Evolutionary conservation across 1,140 invertebrate genomes (phyloP), one percentile per base, ranked within the genome.

Genomic region (Thereuonema tuberculata): DNA sequence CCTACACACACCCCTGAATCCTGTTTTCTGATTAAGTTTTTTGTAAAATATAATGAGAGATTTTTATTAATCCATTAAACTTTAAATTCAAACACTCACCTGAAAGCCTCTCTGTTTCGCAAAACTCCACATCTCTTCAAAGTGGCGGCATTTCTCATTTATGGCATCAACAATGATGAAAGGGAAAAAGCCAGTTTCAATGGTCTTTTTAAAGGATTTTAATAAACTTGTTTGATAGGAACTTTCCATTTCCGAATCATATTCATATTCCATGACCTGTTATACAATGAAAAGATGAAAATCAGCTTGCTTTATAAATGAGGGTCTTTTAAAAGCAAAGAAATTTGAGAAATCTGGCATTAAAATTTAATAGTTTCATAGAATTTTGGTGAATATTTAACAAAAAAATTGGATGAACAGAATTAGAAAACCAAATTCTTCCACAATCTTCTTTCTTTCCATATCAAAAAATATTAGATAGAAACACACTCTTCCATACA

Each of bases 151-250:
- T 59, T 70, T 85, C 63, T 92, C 84, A 71, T 92, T 89, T 2
- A 88, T 80, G 67, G 86, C 85, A 74, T 96, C 93, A 23, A 93
- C 81, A 70, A 98, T 89, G 60, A 97, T 86, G 71, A 97, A 95
- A 55, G 85, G 82, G 70, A 95, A 95, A 69, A 89, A 93, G 26
- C 89, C 87, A 74, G 94, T 90, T 37, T 83, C 85, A 5, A 96
- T 79, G 24, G 87, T 93, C 74, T 93, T 92, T 68, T 90, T 93
- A 68, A 94, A 94, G 20, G 89, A 85, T 76, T 93, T 93, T 28
- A 87, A 76, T 29, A 98, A 76, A 53, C 87, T 93, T 28, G 77
- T 77, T 62, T 86, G 71, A 68, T 97, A 97, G 25, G 78, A 79
- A 50, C 83, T 78, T 72, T 96, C 93, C 80, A 88, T 82, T 27